phyloP scores from a whole-genome alignment of 2,888 invertebrate genomes.

The Sphecodes monilicornis region DNA sequence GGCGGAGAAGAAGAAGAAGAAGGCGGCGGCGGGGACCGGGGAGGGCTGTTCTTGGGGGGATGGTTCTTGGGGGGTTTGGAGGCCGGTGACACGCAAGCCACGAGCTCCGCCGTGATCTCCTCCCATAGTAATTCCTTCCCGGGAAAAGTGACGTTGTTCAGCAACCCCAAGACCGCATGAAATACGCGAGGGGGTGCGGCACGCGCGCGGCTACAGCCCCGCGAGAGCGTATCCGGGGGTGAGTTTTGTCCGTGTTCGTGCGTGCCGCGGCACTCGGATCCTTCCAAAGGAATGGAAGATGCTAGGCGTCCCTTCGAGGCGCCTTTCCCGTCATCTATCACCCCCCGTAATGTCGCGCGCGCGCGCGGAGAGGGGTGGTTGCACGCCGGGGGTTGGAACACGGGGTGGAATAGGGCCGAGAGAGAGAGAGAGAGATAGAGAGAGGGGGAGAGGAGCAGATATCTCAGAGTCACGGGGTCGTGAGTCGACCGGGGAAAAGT shows the following conservation, averaged over 20 bases:
- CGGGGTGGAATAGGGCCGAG: neutral
- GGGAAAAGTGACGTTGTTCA: constrained; percentile 46
- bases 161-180: constrained; percentile 41
- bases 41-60: neutral
- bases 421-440: neutral
- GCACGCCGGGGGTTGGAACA: neutral
- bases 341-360: constrained; percentile 67
- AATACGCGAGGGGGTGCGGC: constrained; percentile 48
- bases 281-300: constrained; percentile 69
- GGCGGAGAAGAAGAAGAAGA: neutral
- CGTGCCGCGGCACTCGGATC: constrained; percentile 57
- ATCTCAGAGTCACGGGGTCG: constrained; percentile 48
- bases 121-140: constrained; percentile 40
- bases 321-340: constrained; percentile 74
- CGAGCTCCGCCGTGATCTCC: constrained; percentile 18
- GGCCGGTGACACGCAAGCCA: constrained; percentile 15
- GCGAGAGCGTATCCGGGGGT: constrained; percentile 56
- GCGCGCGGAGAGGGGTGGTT: constrained; percentile 16
- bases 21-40: neutral
- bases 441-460: constrained; percentile 16
- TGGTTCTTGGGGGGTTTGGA: neutral
- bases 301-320: constrained; percentile 74
- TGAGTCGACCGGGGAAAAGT: constrained; percentile 57
- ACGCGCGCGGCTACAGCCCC: constrained; percentile 49
- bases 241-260: constrained; percentile 53